Percentiles rank a stretch among this genome's conserved stretches.
Evolutionary conservation across 1,140 invertebrate genomes (phyloP).

Genomic region (Physella acuta): DNA sequence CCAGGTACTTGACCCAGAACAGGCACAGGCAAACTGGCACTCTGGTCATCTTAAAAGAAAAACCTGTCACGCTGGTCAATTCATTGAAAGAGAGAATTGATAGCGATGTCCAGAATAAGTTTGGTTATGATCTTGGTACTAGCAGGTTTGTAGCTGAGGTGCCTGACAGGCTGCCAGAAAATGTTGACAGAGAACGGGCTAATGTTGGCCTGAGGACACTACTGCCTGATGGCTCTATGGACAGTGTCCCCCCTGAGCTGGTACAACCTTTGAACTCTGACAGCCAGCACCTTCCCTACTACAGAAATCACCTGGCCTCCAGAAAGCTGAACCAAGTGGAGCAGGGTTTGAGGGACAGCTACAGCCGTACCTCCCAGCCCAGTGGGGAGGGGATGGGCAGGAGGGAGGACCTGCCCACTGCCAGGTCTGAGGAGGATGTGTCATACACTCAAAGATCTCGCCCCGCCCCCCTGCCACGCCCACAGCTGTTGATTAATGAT

Average conservation of each 20-base stretch:
- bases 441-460: not conserved
- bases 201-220: not conserved
- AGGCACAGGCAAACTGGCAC: not conserved
- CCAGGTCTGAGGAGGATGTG: not conserved
- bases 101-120: constrained; percentile 24
- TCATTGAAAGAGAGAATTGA: constrained; percentile 23
- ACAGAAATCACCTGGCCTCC: constrained; percentile 7
- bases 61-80: constrained; percentile 7
- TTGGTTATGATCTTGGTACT: constrained; percentile 17
- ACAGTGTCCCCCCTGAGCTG: not conserved
- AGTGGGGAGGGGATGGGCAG: not conserved
- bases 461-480: not conserved
- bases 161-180: not conserved
- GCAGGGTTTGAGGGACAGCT: constrained; percentile 6
- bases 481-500: not conserved
- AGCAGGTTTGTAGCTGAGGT: not conserved
- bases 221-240: constrained; percentile 1
- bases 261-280: too few species aligned
- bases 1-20: not conserved
- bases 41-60: not conserved
- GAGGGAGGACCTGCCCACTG: not conserved
- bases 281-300: too few species aligned
- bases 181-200: not conserved
- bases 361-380: not conserved
- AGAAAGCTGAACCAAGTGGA: constrained; percentile 15